These are phyloP conservation scores for Leptobrachium ailaonicum DNA, from an alignment of 2,113 vertebrate species.

Conservation along the genomic window DNA sequence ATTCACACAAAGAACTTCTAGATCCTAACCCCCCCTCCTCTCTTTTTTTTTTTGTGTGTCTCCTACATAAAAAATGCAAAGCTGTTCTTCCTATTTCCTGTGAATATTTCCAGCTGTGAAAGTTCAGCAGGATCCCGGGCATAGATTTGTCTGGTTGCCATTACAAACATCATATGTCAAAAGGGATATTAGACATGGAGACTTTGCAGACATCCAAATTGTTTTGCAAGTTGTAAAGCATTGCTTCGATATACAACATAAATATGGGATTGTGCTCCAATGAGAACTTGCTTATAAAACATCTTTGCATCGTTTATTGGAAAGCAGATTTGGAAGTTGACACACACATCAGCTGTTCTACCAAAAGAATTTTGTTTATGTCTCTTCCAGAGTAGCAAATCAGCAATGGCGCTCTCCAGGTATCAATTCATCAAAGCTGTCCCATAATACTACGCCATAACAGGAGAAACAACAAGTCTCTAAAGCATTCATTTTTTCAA, in stretches of 20 bases:
- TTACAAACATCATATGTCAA: slow-evolving; percentile 57
- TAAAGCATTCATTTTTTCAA: slow-evolving; percentile 34
- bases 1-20: slow-evolving; percentile 11
- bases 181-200: slow-evolving; percentile 53
- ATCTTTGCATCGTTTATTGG: slow-evolving; percentile 11
- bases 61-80: slow-evolving; percentile 38
- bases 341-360: slow-evolving; percentile 31
- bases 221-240: slow-evolving; percentile 52
- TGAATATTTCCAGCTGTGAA: slow-evolving; percentile 58
- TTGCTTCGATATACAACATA: slow-evolving; percentile 53
- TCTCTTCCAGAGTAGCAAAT: slow-evolving; percentile 20
- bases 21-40: background rate
- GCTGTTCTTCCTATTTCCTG: slow-evolving; percentile 46
- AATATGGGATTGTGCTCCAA: slow-evolving; percentile 58
- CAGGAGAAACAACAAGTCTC: slow-evolving; percentile 29
- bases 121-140: slow-evolving; percentile 54
- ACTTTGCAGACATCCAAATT: slow-evolving; percentile 54
- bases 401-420: slow-evolving; percentile 30
- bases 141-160: slow-evolving; percentile 56
- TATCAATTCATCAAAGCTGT: slow-evolving; percentile 41
- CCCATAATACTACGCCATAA: slow-evolving; percentile 16
- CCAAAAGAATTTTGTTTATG: slow-evolving; percentile 34
- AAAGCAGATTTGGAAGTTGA: slow-evolving; percentile 29
- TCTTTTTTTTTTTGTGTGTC: slow-evolving; percentile 1
- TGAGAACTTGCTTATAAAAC: slow-evolving; percentile 52